These are phyloP conservation scores for Philopedon plagiatum DNA, from an alignment of 2,888 invertebrate genomes.

Conservation along the genomic window DNA sequence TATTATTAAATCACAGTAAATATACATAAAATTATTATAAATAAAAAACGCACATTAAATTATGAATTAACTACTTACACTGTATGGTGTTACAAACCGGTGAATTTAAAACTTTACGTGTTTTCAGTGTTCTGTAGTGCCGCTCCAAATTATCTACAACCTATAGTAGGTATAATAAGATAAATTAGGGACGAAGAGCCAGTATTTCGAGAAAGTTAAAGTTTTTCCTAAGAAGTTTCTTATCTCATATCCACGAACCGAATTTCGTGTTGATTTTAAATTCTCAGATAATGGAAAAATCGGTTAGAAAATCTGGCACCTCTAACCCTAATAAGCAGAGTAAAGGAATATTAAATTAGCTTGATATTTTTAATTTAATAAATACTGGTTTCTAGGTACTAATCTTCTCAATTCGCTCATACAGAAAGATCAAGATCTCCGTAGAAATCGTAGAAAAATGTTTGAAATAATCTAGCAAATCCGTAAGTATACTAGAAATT, in stretches of 20 bases:
- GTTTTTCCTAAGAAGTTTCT: too few relatives aligned
- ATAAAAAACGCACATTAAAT: conserved; percentile 21
- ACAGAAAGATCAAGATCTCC: too few relatives aligned
- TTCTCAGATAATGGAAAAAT: neutral
- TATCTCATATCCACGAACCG: too few relatives aligned
- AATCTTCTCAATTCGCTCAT: too few relatives aligned
- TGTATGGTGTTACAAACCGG: neutral
- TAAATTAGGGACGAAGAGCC: neutral
- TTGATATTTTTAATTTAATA: neutral
- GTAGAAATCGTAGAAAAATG: too few relatives aligned
- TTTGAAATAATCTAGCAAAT: too few relatives aligned
- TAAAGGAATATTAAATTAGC: neutral
- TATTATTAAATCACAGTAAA: conserved; percentile 59
- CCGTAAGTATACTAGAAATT: too few relatives aligned
- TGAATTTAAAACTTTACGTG: conserved; percentile 2
- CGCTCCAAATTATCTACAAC: conserved; percentile 15
- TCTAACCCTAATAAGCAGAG: neutral
- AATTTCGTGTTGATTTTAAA: too few relatives aligned
- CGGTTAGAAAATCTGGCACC: neutral
- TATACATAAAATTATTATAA: conserved; percentile 42
- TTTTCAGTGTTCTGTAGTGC: neutral
- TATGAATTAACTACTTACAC: conserved; percentile 6
- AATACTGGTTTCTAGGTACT: neutral
- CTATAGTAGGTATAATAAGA: neutral
- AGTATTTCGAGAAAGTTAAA: too few relatives aligned